Evolutionary conservation across 1,140 invertebrate species (phyloP), one percentile per base, ranked within the genome.

Genomic region (Drosophila rhopaloa): DNA sequence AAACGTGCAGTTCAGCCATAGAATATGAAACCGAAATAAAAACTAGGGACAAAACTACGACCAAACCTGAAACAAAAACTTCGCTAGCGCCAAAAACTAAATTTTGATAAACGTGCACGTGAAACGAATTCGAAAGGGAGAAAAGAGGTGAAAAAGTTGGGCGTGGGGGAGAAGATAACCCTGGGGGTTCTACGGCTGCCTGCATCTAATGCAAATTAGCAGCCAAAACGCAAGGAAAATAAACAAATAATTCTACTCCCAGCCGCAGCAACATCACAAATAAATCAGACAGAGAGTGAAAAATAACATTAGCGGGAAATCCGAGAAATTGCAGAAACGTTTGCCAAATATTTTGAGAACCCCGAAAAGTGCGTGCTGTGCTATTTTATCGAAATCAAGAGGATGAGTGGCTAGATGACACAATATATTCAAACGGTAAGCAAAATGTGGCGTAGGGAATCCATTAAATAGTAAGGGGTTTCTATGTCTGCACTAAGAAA

Each of bases 331-430:
- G 53, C 59, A 57, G 46, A 63, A 79, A 48, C 83, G 63, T 41
- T 73, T 74, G 83, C 83, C 79, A 88, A 88, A 88, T 86, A 88
- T 88, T 86, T 88, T 66, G 79, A 83, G 60, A 83, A 88, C 83
- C 83, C 65, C 65, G 63, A 84, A 86, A 76, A 76, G 81, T 84
- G 81, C 70, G 75, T 85, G 35, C 37, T 71, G 67, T 68, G 82
- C 48, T 60, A 77, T 74, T 77, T 84, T 56, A 46, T 65, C 37
- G 44, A 7, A 35, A 40, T 27, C 38, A 37, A 55, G 37, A 41
- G 19, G 27, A 73, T 74, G 58, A 74, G 70, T 62, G 41, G 24
- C 47, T 71, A 73, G 59, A 65, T 65, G 57, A 59, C 57, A 38
- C 51, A 38, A 50, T 63, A 56, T 66, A 78, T 76, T 65, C 51